Evolutionary conservation across 2,888 invertebrate genomes (phyloP).

Genomic region (Rotaria socialis): DNA sequence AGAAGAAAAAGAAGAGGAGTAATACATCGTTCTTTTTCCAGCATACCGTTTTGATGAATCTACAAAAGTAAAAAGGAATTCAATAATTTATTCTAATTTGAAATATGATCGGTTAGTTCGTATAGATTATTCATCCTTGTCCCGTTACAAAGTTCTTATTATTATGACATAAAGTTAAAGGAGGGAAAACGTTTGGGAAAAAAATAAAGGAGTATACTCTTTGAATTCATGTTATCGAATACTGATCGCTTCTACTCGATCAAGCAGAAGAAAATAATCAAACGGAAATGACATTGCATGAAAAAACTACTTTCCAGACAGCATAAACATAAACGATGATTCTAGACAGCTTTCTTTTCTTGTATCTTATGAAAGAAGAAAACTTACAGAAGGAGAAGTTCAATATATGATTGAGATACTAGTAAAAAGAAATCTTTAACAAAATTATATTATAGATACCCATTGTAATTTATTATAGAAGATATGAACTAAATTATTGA

Average conservation of each 20-base stretch:
- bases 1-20: neutral
- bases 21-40: neutral
- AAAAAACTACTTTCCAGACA: neutral
- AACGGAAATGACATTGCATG: neutral
- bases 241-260: conserved; percentile 2
- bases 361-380: no score
- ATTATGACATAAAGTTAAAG: neutral
- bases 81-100: neutral
- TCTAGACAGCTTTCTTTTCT: no score
- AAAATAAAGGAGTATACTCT: neutral
- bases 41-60: neutral
- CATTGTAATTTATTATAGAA: neutral
- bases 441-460: neutral
- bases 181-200: neutral
- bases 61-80: neutral
- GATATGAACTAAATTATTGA: neutral
- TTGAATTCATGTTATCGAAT: neutral
- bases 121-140: neutral
- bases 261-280: neutral
- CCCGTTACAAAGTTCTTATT: neutral
- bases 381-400: neutral
- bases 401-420: neutral
- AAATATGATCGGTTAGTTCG: neutral
- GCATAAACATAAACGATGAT: neutral
- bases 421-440: neutral